Evolutionary conservation across 2,888 invertebrate genomes (phyloP).

Genomic region (Cosmia pyralina): DNA sequence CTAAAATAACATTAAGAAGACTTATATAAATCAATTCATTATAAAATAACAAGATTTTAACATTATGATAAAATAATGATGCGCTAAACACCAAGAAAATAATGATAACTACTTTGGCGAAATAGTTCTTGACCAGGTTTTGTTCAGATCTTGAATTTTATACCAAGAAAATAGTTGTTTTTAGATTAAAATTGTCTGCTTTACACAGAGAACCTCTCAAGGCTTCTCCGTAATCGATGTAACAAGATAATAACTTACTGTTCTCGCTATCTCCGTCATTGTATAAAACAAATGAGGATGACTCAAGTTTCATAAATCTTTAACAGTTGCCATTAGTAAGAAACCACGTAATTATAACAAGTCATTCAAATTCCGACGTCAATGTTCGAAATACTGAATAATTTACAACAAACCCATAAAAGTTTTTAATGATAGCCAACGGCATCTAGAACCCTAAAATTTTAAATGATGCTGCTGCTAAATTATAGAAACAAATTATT

Average conservation of each 20-base stretch:
- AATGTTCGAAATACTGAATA: conserved; percentile 72
- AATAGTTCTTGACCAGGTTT: neutral
- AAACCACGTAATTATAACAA: conserved; percentile 56
- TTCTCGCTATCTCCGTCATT: neutral
- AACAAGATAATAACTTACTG: neutral
- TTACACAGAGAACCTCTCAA: neutral
- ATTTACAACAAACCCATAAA: conserved; percentile 78
- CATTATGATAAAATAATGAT: neutral
- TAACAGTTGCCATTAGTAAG: conserved; percentile 30
- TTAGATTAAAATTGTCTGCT: neutral
- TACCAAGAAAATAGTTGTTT: neutral
- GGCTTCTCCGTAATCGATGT: neutral
- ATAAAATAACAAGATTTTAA: neutral
- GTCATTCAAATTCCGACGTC: conserved; percentile 76
- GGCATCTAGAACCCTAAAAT: conserved; percentile 73
- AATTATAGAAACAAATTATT: conserved; percentile 67
- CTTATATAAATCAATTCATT: no score
- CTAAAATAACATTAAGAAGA: no score
- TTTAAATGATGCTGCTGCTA: conserved; percentile 69
- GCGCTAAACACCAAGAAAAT: neutral
- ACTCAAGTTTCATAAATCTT: conserved; percentile 33
- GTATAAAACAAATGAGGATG: conserved; percentile 8
- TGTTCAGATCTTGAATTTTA: neutral
- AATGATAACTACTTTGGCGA: neutral
- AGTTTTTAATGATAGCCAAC: conserved; percentile 79